phyloP scores from a whole-genome alignment of 2,797 vertebrate genomes.

The Apogon hyalosoma region DNA sequence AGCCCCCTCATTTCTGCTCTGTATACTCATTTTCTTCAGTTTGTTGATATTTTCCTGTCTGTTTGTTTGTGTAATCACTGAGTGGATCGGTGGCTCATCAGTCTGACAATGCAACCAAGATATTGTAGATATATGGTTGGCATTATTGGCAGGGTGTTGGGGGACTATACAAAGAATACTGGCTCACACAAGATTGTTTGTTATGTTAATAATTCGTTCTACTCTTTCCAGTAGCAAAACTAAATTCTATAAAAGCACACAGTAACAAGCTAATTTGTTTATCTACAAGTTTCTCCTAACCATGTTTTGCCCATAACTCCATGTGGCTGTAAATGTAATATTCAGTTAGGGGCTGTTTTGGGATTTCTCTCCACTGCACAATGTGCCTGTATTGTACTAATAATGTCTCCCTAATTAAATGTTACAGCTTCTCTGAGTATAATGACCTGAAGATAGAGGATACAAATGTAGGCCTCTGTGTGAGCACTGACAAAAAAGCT shows the following conservation, averaged over 20 bases:
- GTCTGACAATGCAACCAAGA: constrained; percentile 52
- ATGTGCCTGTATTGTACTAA: constrained; percentile 78
- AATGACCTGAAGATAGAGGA: constrained; percentile 82
- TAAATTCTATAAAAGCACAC: constrained; percentile 47
- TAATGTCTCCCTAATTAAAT: constrained; percentile 85
- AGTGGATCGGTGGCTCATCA: constrained; percentile 62
- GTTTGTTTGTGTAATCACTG: constrained; percentile 72
- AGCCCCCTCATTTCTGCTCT: constrained; percentile 50
- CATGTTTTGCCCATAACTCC: constrained; percentile 49
- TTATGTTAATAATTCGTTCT: constrained; percentile 44
- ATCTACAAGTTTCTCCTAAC: constrained; percentile 53
- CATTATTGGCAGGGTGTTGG: constrained; percentile 33
- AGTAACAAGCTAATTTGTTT: constrained; percentile 66
- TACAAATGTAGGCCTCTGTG: constrained; percentile 61
- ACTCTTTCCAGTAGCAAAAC: constrained; percentile 26
- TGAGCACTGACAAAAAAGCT: constrained; percentile 53
- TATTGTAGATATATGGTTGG: constrained; percentile 43
- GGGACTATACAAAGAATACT: constrained; percentile 16
- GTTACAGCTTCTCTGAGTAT: constrained; percentile 82
- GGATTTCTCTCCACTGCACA: constrained; percentile 75
- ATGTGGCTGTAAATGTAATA: constrained; percentile 76
- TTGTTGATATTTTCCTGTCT: constrained; percentile 61
- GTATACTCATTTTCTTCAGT: constrained; percentile 61
- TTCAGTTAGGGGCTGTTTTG: constrained; percentile 76
- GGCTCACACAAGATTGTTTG: constrained; percentile 41